phyloP scores from a whole-genome alignment of 2,797 vertebrate species.

The Leptodactylus fallax region DNA sequence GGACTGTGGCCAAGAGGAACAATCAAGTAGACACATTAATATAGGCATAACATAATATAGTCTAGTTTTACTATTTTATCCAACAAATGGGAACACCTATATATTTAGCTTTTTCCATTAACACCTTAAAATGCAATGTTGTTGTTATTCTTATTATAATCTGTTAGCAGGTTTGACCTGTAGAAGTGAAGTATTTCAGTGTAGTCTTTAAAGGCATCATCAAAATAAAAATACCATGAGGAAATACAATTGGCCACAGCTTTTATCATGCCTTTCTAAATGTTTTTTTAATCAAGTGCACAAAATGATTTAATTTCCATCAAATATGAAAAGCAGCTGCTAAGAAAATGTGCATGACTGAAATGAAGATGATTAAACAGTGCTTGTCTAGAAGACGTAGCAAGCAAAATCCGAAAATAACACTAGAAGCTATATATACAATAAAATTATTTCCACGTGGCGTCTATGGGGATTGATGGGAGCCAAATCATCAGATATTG shows the following conservation, averaged over 20 bases:
- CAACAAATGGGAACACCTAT: neutral
- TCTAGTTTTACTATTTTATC: neutral
- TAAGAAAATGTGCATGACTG: constrained; percentile 45
- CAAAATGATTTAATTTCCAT: constrained; percentile 61
- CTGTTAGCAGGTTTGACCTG: neutral
- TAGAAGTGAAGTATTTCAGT: neutral
- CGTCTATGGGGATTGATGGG: constrained; percentile 2
- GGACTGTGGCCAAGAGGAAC: too few relatives aligned
- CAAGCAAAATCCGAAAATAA: constrained; percentile 41
- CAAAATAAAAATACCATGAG: constrained; percentile 39
- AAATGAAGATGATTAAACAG: constrained; percentile 51
- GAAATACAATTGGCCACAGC: constrained; percentile 45
- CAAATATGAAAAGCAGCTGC: constrained; percentile 61
- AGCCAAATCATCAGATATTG: constrained; percentile 12
- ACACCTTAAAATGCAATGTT: neutral
- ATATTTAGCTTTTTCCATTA: neutral
- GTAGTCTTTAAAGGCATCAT: constrained; percentile 32
- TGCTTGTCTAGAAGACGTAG: constrained; percentile 3
- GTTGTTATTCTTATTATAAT: neutral
- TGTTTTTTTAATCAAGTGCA: constrained; percentile 60
- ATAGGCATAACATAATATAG: neutral
- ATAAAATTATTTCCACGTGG: constrained; percentile 29
- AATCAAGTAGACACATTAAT: too few relatives aligned
- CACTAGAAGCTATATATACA: constrained; percentile 32
- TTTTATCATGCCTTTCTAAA: constrained; percentile 56